Conservation (phyloP, 1,140 invertebrate genomes). For the Drosophila sechellia region DNA sequence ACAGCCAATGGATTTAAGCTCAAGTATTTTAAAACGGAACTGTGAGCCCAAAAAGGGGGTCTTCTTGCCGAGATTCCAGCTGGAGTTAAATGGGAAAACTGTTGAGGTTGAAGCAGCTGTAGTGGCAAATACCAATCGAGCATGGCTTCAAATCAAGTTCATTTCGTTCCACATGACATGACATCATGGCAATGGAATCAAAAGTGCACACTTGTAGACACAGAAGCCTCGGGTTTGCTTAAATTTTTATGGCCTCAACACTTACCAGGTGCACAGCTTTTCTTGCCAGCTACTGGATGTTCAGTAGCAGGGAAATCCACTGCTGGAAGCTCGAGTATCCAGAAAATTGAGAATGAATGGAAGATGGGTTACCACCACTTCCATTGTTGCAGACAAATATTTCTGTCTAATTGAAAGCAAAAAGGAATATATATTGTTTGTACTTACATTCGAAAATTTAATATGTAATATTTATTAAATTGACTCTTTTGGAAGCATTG, state of each 20-base stretch:
- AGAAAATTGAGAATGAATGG: constrained; percentile 4
- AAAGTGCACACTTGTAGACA: constrained; percentile 19
- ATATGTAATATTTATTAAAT: not conserved
- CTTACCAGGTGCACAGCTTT: constrained; percentile 59
- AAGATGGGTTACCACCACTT: constrained; percentile 51
- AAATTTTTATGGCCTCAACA: constrained; percentile 40
- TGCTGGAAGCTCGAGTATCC: constrained; percentile 17
- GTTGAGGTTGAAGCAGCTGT: not conserved
- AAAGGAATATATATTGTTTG: no score
- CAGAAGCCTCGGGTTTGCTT: constrained; percentile 24
- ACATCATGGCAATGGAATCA: constrained; percentile 12
- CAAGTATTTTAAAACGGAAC: constrained; percentile 38
- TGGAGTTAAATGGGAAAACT: not conserved
- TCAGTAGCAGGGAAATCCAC: constrained; percentile 47
- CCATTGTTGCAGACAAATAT: constrained; percentile 10
- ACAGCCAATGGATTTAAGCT: constrained; percentile 23
- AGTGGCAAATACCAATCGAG: constrained; percentile 24
- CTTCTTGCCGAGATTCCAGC: not conserved
- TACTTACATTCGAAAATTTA: no score
- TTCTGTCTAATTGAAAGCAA: not conserved
- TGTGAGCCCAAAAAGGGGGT: not conserved
- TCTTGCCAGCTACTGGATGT: constrained; percentile 11
- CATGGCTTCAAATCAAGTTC: constrained; percentile 23
- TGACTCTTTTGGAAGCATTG: not conserved
- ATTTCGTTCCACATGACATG: constrained; percentile 24